Conservation (phyloP, 2,113 vertebrate genomes). For the Globicephala melas region DNA sequence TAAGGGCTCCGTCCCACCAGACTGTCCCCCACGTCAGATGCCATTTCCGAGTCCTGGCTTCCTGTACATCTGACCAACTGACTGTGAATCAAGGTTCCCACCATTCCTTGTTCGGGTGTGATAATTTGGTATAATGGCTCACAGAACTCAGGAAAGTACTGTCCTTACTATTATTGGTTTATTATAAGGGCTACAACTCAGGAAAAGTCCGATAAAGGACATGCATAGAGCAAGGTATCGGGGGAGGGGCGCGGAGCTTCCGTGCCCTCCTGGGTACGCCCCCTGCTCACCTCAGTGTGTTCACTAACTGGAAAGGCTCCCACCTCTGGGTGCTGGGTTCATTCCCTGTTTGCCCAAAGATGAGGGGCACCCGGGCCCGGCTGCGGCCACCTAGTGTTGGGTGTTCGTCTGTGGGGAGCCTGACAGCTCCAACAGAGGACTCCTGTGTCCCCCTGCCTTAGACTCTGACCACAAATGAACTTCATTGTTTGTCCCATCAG, state of each 20-base stretch:
- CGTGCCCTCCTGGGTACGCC: neutral
- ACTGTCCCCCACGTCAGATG: accelerated
- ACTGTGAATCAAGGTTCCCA: neutral
- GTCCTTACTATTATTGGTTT: neutral
- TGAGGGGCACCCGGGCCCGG: neutral
- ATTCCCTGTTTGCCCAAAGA: neutral
- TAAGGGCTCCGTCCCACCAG: neutral
- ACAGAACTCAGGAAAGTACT: neutral
- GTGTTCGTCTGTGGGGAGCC: neutral
- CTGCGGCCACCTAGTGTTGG: no score
- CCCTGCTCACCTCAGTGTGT: no score
- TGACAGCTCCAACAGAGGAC: neutral
- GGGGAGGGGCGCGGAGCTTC: neutral
- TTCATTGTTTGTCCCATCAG: accelerated
- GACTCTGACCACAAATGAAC: neutral
- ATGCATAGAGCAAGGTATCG: accelerated
- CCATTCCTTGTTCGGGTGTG: neutral
- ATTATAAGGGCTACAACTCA: neutral
- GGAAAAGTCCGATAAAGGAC: neutral
- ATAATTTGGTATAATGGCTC: neutral
- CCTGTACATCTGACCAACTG: neutral
- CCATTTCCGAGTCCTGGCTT: accelerated
- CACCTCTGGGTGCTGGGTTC: neutral
- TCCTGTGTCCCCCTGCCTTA: accelerated
- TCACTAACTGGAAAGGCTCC: no score